Evolutionary conservation across 2,797 vertebrate genomes (phyloP), one percentile per base, ranked within the genome.

Genomic region (Etheostoma perlongum): DNA sequence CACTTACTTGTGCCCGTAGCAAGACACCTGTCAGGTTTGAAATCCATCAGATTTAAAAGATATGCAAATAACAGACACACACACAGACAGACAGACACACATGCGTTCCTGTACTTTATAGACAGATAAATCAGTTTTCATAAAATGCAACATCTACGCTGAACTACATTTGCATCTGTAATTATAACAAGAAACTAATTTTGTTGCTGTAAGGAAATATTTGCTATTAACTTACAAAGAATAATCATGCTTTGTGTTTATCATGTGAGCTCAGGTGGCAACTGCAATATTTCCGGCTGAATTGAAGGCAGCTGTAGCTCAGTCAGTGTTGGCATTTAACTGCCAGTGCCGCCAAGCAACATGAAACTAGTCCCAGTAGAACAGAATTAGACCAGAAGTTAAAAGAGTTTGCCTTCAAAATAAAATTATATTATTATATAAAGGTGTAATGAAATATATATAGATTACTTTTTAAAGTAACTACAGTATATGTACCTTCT

Each of bases 391-490:
- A 72, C 65, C 66, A n/a, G 82, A 86, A 78, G 49, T 36, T 13
- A 16, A 21, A 19, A 5, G 15, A 46, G 2, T 14, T 53, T 4
- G 3, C 36, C 40, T 86, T 83, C 84, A 76, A 80, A 84, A 60
- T 85, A 84, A 75, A 40, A 12, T 11, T 11, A 0, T 11, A 40
- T 40, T 10, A 2, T 40, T 40, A 40, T 11, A 40, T 40, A 40
- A 36, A 36, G 0, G 9, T 36, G 8, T 36, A 40, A 10, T 40
- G 10, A 40, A 40, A 40, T 27, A 40, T 40, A 40, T 36, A 36
- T 10, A 11, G 11, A 3, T 40, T 40, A 11, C 36, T 40, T 40
- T 40, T 40, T 40, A 40, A 40, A 40, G 36, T 40, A 40, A 40
- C 36, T 40, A 30, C 30, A 30, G 30, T 30, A 40, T 3, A 40